phyloP scores from a whole-genome alignment of 2,113 vertebrate genomes.

The Vimba vimba region DNA sequence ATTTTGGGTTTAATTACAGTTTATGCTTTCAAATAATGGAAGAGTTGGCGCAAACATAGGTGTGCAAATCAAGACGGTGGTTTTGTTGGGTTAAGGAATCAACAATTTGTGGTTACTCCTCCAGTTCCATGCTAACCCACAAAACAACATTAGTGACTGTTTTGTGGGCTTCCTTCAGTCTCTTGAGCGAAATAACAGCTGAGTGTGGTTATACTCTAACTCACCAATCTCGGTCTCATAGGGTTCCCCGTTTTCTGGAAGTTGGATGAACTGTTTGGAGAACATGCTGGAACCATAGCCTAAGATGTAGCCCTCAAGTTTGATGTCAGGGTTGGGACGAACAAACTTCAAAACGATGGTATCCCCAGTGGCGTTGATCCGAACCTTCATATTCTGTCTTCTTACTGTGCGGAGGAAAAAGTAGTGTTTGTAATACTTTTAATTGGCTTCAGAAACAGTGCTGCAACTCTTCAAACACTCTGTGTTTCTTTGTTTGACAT shows the following conservation, averaged over 20 bases:
- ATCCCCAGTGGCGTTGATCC: slow-evolving; percentile 90
- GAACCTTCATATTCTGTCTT: slow-evolving; percentile 87
- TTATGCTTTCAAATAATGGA: slow-evolving; percentile 23
- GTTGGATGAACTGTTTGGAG: slow-evolving; percentile 89
- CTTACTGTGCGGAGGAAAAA: slow-evolving; percentile 73
- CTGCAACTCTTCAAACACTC: neutral
- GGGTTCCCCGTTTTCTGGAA: slow-evolving; percentile 84
- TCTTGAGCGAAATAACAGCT: neutral
- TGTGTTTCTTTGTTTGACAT: slow-evolving; percentile 11
- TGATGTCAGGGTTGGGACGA: slow-evolving; percentile 80
- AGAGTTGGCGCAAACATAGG: neutral
- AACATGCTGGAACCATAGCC: slow-evolving; percentile 89
- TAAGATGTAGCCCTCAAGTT: slow-evolving; percentile 89
- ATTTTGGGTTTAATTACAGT: slow-evolving; percentile 25
- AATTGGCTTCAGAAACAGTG: neutral
- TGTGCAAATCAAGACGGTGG: slow-evolving; percentile 24
- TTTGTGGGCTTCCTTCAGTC: slow-evolving; percentile 9
- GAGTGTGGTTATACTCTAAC: slow-evolving; percentile 47
- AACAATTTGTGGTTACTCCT: slow-evolving; percentile 28
- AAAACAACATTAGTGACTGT: slow-evolving; percentile 22
- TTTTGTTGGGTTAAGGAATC: neutral
- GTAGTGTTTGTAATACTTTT: neutral
- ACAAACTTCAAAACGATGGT: slow-evolving; percentile 89
- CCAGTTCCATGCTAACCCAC: neutral
- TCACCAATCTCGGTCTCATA: slow-evolving; percentile 88